phyloP scores from a whole-genome alignment of 1,140 invertebrate species.

The Drosophila bocqueti region DNA sequence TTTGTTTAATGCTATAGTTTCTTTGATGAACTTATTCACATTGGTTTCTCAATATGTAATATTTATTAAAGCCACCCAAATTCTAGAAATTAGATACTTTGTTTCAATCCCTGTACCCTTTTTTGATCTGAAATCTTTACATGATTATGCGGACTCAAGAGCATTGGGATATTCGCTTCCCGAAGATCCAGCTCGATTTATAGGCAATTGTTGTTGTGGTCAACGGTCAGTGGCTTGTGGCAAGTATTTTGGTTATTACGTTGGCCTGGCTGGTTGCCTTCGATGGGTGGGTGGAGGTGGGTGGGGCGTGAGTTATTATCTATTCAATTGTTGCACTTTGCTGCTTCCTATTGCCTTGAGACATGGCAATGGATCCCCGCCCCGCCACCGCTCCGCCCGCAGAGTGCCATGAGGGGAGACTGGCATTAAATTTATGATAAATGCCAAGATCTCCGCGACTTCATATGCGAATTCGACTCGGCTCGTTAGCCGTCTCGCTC shows the following conservation, averaged over 20 bases:
- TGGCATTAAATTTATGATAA: slow-evolving; percentile 68
- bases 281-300: slow-evolving; percentile 54
- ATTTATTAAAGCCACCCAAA: neutral
- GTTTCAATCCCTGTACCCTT: neutral
- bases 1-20: too few species aligned
- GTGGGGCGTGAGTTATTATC: slow-evolving; percentile 85
- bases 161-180: neutral
- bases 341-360: slow-evolving; percentile 71
- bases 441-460: slow-evolving; percentile 48
- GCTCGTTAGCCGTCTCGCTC: slow-evolving; percentile 67
- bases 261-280: slow-evolving; percentile 35
- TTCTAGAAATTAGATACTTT: too few species aligned
- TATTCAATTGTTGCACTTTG: slow-evolving; percentile 84
- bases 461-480: slow-evolving; percentile 27
- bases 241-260: slow-evolving; percentile 54
- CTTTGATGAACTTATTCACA: too few species aligned
- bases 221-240: slow-evolving; percentile 76
- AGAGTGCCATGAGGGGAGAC: slow-evolving; percentile 36
- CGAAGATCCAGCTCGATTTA: neutral
- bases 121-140: neutral
- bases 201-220: slow-evolving; percentile 46
- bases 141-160: neutral
- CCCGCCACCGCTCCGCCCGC: slow-evolving; percentile 5
- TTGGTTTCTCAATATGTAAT: neutral
- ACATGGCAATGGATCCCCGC: slow-evolving; percentile 26